A percentile compares a stretch with the other conserved stretches of the same genome.
Conservation (phyloP, 2,113 vertebrate genomes). For the Neogobius melanostomus region DNA sequence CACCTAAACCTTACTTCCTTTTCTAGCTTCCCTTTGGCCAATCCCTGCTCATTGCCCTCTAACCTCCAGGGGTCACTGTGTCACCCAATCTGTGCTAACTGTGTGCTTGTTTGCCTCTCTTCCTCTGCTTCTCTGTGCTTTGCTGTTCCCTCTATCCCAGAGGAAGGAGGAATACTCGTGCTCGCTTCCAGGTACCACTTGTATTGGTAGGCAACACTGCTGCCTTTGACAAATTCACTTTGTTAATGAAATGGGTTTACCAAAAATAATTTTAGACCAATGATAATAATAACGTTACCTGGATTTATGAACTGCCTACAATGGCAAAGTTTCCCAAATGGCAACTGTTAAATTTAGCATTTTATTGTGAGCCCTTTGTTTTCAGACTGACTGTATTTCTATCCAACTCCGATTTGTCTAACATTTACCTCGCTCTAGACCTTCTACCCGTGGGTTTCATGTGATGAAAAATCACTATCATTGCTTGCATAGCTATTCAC, state of each 20-base stretch:
- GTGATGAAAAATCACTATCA: too few species aligned
- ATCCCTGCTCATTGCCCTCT: slow-evolving; percentile 35
- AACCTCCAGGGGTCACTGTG: slow-evolving; percentile 45
- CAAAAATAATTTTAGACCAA: not conserved
- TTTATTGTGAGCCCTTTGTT: not conserved
- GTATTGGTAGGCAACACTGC: not conserved
- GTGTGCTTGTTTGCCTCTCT: slow-evolving; percentile 85
- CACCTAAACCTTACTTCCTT: slow-evolving; percentile 25
- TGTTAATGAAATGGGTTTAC: not conserved
- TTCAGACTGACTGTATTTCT: not conserved
- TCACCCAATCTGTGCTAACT: slow-evolving; percentile 78
- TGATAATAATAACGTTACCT: not conserved
- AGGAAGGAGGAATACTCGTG: slow-evolving; percentile 98
- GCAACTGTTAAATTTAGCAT: not conserved
- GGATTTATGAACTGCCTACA: not conserved
- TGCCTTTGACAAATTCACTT: too few species aligned
- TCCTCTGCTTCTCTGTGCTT: slow-evolving; percentile 82
- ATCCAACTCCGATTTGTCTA: too few species aligned
- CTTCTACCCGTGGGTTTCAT: too few species aligned
- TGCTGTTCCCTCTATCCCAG: slow-evolving; percentile 89
- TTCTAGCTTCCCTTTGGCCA: slow-evolving; percentile 32
- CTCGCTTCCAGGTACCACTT: slow-evolving; percentile 94
- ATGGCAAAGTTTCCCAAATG: not conserved
- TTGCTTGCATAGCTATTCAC: too few species aligned
- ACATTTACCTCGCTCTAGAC: too few species aligned